phyloP scores from a whole-genome alignment of 2,888 invertebrate species.

The Latheticus oryzae region DNA sequence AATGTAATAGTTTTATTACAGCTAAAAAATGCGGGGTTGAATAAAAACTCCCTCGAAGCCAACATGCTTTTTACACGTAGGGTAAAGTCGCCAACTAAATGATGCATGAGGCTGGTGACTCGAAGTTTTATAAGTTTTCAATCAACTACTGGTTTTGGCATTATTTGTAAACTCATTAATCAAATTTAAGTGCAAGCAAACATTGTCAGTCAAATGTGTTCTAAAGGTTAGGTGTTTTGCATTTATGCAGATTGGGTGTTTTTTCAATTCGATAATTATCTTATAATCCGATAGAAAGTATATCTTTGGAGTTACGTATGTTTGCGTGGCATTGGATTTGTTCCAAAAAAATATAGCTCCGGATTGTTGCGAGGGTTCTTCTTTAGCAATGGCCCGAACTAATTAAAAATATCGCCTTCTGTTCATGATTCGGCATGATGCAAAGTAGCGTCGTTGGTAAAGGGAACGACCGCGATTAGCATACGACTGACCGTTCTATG shows the following conservation, averaged over 20 bases:
- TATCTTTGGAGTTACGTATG: too few relatives aligned
- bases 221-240: too few relatives aligned
- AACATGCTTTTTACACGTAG: conserved; percentile 11
- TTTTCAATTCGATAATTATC: too few relatives aligned
- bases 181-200: too few relatives aligned
- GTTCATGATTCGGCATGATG: conserved; percentile 49
- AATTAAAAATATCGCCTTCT: conserved; percentile 51
- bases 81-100: conserved; percentile 23
- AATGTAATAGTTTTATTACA: conserved; percentile 67
- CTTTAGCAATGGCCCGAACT: conserved; percentile 45
- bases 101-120: conserved; percentile 32
- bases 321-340: conserved; percentile 4
- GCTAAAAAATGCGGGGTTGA: conserved; percentile 56
- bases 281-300: too few relatives aligned
- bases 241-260: too few relatives aligned
- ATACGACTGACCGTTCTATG: conserved; percentile 56
- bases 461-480: conserved; percentile 51
- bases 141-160: too few relatives aligned
- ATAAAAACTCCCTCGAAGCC: conserved; percentile 42
- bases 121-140: conserved; percentile 3
- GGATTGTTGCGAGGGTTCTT: conserved; percentile 40
- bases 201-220: too few relatives aligned
- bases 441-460: conserved; percentile 47
- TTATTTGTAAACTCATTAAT: too few relatives aligned
- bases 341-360: conserved; percentile 16